Percentiles rank a stretch among this genome's conserved stretches.
Evolutionary conservation across 2,888 invertebrate species (phyloP).

Genomic region (Melanophora roralis): DNA sequence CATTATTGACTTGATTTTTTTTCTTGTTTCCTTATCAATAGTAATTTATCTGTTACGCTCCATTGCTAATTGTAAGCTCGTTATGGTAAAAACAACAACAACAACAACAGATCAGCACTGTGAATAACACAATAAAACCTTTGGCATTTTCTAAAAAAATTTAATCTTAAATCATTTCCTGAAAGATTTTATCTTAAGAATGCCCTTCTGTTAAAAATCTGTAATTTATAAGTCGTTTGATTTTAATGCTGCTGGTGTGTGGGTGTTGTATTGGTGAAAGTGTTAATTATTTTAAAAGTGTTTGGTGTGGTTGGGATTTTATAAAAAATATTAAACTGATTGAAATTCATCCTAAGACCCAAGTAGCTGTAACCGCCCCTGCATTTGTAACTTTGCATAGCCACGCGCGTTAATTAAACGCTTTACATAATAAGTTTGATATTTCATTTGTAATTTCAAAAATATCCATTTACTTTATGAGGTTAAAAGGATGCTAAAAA

Average conservation of each 20-base stretch:
- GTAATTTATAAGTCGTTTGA: not conserved
- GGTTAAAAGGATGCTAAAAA: too few species aligned
- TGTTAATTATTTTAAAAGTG: not conserved
- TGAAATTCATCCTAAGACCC: not conserved
- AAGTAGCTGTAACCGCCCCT: not conserved
- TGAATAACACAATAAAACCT: not conserved
- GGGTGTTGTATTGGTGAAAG: not conserved
- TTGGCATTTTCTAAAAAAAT: not conserved
- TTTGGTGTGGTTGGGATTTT: not conserved
- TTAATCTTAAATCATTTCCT: not conserved
- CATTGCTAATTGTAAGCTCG: slow-evolving; percentile 1
- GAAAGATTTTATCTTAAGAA: not conserved
- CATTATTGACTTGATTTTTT: not conserved
- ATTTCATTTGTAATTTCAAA: too few species aligned
- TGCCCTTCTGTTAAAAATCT: not conserved
- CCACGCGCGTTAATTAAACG: too few species aligned
- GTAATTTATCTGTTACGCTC: not conserved
- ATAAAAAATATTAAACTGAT: not conserved
- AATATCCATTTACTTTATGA: too few species aligned
- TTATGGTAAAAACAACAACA: not conserved
- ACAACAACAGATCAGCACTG: not conserved
- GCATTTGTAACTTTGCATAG: too few species aligned
- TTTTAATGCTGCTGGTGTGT: not conserved
- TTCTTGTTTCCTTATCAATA: not conserved
- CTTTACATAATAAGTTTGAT: too few species aligned